Conservation (phyloP, 1,140 invertebrate genomes). For the Macrostomum lignano region DNA sequence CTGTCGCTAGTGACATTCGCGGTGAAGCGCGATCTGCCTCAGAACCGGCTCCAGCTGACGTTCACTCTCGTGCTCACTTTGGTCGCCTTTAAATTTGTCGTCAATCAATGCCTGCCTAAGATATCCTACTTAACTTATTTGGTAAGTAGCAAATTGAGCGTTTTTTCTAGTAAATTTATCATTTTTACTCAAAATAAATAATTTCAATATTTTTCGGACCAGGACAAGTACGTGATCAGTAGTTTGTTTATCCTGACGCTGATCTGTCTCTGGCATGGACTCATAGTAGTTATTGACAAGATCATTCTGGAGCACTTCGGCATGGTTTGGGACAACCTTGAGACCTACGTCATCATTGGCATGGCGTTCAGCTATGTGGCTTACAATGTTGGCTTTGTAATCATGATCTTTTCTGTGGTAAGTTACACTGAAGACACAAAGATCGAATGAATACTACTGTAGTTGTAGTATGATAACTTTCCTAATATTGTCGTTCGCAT, state of each 20-base stretch:
- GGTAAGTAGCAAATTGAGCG: constrained; percentile 10
- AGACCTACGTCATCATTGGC: background rate
- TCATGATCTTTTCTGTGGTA: constrained; percentile 3
- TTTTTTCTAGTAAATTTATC: constrained; percentile 1
- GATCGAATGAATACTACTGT: too few species aligned
- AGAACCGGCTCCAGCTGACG: constrained; percentile 10
- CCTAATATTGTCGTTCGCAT: too few species aligned
- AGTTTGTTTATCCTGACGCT: constrained; percentile 19
- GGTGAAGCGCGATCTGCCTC: constrained; percentile 8
- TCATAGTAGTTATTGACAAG: constrained; percentile 7
- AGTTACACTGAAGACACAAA: constrained; percentile 1
- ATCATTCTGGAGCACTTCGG: background rate
- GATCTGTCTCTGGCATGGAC: constrained; percentile 22
- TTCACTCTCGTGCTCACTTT: constrained; percentile 11
- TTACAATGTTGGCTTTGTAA: constrained; percentile 1
- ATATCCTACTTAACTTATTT: constrained; percentile 20
- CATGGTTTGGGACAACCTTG: background rate
- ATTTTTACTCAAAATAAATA: too few species aligned
- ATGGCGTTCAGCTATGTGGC: background rate
- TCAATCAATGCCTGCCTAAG: constrained; percentile 17
- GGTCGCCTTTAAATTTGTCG: constrained; percentile 20
- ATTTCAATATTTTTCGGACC: constrained; percentile 1
- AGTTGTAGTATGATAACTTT: too few species aligned
- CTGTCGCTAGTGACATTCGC: constrained; percentile 9
- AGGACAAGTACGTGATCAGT: constrained; percentile 24